phyloP scores from a whole-genome alignment of 1,140 invertebrate genomes.

The Heliconius melpomene region DNA sequence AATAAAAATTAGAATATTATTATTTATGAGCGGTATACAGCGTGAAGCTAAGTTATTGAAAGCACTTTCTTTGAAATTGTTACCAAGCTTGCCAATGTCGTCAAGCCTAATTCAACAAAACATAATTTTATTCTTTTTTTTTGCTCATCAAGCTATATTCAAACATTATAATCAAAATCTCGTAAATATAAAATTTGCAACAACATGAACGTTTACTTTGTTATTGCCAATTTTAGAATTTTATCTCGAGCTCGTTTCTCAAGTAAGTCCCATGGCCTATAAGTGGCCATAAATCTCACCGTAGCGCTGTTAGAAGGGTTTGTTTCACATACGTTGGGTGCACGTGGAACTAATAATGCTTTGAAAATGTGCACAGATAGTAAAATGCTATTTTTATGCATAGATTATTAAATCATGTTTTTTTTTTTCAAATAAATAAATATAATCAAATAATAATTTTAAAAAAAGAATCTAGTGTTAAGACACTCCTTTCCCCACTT shows the following conservation, averaged over 20 bases:
- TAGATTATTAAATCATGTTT: neutral
- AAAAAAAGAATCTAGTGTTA: too few species aligned
- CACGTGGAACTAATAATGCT: slow-evolving; percentile 22
- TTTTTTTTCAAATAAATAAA: neutral
- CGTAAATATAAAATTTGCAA: neutral
- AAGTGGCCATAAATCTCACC: slow-evolving; percentile 20
- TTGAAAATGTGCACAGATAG: slow-evolving; percentile 17
- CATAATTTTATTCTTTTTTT: too few species aligned
- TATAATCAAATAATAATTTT: too few species aligned
- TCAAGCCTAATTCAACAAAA: too few species aligned
- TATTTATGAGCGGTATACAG: too few species aligned
- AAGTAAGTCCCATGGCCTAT: neutral
- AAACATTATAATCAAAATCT: too few species aligned
- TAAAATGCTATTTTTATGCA: slow-evolving; percentile 22
- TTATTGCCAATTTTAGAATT: neutral
- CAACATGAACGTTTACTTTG: neutral
- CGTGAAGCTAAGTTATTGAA: too few species aligned
- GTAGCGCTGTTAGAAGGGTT: slow-evolving; percentile 6
- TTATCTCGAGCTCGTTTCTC: neutral
- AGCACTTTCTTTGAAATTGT: too few species aligned
- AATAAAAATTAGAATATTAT: too few species aligned
- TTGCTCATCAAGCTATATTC: neutral
- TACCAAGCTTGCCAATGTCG: too few species aligned
- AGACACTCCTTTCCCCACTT: too few species aligned
- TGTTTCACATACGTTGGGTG: slow-evolving; percentile 6